phyloP scores from a whole-genome alignment of 2,113 vertebrate species.

The Neopipo cinnamomea region DNA sequence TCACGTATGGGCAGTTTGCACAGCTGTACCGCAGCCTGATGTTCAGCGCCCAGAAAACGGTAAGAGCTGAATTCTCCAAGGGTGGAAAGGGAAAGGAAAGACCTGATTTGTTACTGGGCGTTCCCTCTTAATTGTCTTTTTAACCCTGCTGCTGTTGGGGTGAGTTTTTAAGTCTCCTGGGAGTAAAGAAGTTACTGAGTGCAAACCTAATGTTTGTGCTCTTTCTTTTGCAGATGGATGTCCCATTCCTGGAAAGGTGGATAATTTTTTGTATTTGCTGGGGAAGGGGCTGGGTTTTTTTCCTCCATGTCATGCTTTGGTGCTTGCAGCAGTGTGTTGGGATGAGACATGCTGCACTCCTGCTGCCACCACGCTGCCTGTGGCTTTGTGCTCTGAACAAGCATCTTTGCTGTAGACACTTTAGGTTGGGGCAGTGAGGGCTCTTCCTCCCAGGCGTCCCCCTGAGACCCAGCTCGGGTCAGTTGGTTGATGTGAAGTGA shows the following conservation, averaged over 20 bases:
- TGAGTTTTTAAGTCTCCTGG: neutral
- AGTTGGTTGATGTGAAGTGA: neutral
- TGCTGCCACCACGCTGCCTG: neutral
- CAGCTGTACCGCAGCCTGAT: constrained; percentile 96
- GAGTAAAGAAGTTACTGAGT: neutral
- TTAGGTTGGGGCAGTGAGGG: neutral
- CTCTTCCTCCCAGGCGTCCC: neutral
- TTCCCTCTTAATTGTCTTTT: neutral
- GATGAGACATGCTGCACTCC: neutral
- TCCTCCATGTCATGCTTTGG: neutral
- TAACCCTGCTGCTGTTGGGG: neutral
- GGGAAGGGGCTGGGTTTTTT: neutral
- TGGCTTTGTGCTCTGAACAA: neutral
- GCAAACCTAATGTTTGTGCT: constrained; percentile 42
- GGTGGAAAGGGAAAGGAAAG: neutral
- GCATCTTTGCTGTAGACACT: neutral
- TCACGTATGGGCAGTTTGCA: constrained; percentile 92
- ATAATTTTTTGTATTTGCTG: neutral
- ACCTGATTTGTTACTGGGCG: neutral
- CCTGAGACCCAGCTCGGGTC: neutral
- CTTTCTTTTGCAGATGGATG: constrained; percentile 83
- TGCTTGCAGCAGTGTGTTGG: neutral
- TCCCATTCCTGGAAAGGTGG: constrained; percentile 84
- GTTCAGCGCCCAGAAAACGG: constrained; percentile 94
- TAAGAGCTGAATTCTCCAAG: constrained; percentile 66